Evolutionary conservation across 1,140 invertebrate species (phyloP).

Genomic region (Hypothenemus hampei): DNA sequence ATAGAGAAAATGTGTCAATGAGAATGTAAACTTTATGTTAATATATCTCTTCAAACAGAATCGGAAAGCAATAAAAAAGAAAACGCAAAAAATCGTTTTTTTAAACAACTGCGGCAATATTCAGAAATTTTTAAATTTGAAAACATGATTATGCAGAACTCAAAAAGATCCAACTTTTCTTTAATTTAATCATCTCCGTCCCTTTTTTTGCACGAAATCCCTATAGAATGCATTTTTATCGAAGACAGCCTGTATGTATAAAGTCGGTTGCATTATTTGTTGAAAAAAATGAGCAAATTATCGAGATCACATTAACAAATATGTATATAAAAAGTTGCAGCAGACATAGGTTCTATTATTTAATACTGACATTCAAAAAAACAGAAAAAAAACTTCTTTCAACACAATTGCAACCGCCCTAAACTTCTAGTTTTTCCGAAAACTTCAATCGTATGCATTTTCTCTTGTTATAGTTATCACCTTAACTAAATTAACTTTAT

Average conservation of each 20-base stretch:
- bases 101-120: no score
- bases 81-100: no score
- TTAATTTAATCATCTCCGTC: neutral
- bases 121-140: neutral
- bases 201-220: no score
- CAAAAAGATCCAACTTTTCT: neutral
- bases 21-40: no score
- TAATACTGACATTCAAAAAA: neutral
- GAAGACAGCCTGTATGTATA: conserved; percentile 1
- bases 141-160: no score
- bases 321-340: neutral
- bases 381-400: neutral
- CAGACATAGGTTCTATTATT: neutral
- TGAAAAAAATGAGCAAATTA: no score
- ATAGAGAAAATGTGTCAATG: no score
- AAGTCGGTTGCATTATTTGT: neutral
- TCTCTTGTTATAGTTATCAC: neutral
- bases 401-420: conserved; percentile 19
- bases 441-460: neutral
- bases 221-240: neutral
- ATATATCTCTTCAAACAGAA: no score
- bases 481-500: neutral
- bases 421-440: conserved; percentile 12
- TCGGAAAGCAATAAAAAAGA: no score
- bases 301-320: conserved; percentile 13